Evolutionary conservation across 1,140 invertebrate species (phyloP).

Genomic region (Camponotus vicinus): DNA sequence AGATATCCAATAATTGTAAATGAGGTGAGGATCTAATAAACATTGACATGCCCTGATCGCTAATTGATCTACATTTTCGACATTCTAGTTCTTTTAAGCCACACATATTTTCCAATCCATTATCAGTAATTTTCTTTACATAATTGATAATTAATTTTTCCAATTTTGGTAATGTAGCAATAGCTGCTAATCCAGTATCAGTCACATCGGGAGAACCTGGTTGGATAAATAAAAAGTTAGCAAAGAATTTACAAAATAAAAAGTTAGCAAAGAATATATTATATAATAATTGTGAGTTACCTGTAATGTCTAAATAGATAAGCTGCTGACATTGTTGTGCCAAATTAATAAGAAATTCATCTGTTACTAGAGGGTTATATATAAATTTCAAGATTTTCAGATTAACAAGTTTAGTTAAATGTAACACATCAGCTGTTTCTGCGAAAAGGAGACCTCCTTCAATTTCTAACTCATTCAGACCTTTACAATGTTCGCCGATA

Average conservation of each 20-base stretch:
- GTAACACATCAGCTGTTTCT: slow-evolving; percentile 47
- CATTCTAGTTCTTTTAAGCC: slow-evolving; percentile 75
- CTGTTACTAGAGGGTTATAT: slow-evolving; percentile 53
- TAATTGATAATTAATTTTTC: slow-evolving; percentile 75
- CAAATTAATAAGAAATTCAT: slow-evolving; percentile 68
- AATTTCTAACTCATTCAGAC: slow-evolving; percentile 69
- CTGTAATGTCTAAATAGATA: slow-evolving; percentile 68
- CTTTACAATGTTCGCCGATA: slow-evolving; percentile 65
- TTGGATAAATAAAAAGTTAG: slow-evolving; percentile 40
- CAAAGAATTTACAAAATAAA: background rate
- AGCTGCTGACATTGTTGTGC: slow-evolving; percentile 72
- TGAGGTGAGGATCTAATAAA: slow-evolving; percentile 71
- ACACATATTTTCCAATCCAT: slow-evolving; percentile 61
- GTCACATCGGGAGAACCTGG: slow-evolving; percentile 70
- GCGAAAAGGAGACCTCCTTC: background rate
- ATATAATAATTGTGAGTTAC: slow-evolving; percentile 63
- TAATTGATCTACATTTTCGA: slow-evolving; percentile 67
- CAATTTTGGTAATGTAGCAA: slow-evolving; percentile 72
- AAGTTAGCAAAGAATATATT: background rate
- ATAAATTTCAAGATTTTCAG: slow-evolving; percentile 72
- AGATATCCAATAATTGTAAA: slow-evolving; percentile 76
- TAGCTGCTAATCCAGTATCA: slow-evolving; percentile 66
- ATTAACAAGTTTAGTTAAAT: slow-evolving; percentile 73
- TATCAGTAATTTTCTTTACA: slow-evolving; percentile 65
- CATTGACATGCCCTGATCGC: slow-evolving; percentile 64